Percentiles rank a stretch among this genome's conserved stretches.
Evolutionary conservation across 2,113 vertebrate species (phyloP).

Genomic region (Chloropsis cyanopogon): DNA sequence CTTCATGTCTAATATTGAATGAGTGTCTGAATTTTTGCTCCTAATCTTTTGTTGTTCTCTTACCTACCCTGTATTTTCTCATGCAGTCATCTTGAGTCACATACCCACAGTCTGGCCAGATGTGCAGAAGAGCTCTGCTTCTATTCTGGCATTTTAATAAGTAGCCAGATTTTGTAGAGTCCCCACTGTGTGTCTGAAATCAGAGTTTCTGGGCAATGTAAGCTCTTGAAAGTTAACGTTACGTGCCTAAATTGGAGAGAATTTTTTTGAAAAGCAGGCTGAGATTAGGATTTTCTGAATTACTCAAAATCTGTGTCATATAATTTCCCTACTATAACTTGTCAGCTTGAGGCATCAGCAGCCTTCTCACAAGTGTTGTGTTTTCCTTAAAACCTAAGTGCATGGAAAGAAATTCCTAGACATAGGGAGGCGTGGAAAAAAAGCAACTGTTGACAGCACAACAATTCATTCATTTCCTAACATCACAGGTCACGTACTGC

Average conservation of each 20-base stretch:
- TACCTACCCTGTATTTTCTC: conserved; percentile 25
- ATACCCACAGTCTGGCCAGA: conserved; percentile 55
- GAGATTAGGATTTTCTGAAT: not conserved
- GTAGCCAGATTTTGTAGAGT: not conserved
- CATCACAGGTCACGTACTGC: conserved; percentile 67
- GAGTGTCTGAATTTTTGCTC: conserved; percentile 21
- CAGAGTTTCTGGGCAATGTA: not conserved
- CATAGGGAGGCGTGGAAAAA: conserved; percentile 48
- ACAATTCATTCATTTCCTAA: conserved; percentile 79
- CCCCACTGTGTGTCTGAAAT: not conserved
- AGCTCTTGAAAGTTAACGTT: not conserved
- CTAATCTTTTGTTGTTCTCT: conserved; percentile 1
- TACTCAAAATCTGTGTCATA: not conserved
- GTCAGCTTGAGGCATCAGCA: not conserved
- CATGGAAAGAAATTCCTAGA: conserved; percentile 71
- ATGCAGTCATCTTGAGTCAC: conserved; percentile 56
- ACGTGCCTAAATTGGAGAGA: not conserved
- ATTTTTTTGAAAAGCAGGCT: not conserved
- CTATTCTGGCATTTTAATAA: not conserved
- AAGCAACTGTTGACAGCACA: conserved; percentile 72
- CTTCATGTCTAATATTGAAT: not conserved
- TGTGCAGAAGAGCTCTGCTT: not conserved
- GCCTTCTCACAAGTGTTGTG: not conserved
- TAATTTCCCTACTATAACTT: not conserved
- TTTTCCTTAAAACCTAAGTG: conserved; percentile 59